A percentile compares a stretch with the other conserved stretches of the same genome.
phyloP scores from a whole-genome alignment of 2,113 vertebrate genomes.

The Lophochroa leadbeateri region DNA sequence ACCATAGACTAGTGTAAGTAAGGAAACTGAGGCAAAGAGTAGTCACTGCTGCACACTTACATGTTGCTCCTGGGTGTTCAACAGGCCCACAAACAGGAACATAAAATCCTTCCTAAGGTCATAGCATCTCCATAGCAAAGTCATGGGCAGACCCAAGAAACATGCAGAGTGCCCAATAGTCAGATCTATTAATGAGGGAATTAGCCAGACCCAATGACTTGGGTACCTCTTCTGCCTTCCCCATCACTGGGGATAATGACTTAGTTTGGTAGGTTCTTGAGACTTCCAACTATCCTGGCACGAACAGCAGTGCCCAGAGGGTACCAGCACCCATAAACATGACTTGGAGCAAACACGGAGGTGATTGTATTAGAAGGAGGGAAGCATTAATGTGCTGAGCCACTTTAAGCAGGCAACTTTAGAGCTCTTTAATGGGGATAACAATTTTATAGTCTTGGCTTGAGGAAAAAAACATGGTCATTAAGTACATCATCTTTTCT shows the following conservation, averaged over 20 bases:
- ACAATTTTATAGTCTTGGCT: background rate
- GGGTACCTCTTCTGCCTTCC: background rate
- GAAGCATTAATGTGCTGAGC: background rate
- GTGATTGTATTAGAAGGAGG: background rate
- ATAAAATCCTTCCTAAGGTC: background rate
- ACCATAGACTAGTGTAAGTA: background rate
- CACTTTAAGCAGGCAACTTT: background rate
- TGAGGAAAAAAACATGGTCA: background rate
- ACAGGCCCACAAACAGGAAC: background rate
- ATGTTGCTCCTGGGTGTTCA: background rate
- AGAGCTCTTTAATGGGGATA: conserved; percentile 25
- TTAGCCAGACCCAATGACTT: background rate
- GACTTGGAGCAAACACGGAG: background rate
- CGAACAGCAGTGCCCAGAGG: background rate
- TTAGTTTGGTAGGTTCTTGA: background rate
- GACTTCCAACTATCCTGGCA: background rate
- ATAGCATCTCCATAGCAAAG: background rate
- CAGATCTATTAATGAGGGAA: background rate
- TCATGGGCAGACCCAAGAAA: background rate
- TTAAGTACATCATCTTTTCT: conserved; percentile 4
- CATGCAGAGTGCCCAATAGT: fast-evolving
- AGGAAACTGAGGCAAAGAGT: background rate
- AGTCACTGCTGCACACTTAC: background rate
- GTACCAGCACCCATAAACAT: background rate
- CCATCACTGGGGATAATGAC: background rate